These are phyloP conservation scores for Alcedo quadribrachys DNA, from an alignment of 2,797 vertebrate species.

Conservation along the genomic window DNA sequence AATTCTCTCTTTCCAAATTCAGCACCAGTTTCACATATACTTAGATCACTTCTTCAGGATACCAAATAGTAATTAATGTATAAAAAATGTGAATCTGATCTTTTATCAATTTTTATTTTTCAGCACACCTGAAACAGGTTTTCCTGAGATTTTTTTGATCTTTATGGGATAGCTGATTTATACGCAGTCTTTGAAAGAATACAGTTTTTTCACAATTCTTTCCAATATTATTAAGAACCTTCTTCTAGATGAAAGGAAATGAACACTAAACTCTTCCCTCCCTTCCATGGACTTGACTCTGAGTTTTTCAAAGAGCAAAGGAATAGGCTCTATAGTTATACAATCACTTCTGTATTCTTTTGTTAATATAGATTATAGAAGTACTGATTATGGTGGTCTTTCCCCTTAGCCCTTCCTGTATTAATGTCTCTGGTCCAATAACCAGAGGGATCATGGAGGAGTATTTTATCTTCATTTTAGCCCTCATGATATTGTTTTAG, in stretches of 20 bases:
- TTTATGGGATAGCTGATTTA: not conserved
- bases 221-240: constrained; percentile 9
- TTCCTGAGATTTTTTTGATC: not conserved
- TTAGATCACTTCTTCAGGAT: not conserved
- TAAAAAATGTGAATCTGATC: not conserved
- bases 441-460: constrained; percentile 49
- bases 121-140: not conserved
- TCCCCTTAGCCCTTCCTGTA: constrained; percentile 68
- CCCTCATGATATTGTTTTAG: constrained; percentile 65
- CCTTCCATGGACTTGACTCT: not conserved
- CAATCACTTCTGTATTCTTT: constrained; percentile 36
- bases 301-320: not conserved
- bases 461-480: constrained; percentile 74
- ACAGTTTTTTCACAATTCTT: not conserved
- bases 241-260: not conserved
- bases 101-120: not conserved
- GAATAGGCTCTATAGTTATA: not conserved
- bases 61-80: not conserved
- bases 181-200: not conserved
- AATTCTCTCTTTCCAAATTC: constrained; percentile 4
- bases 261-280: not conserved
- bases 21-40: not conserved
- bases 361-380: constrained; percentile 54
- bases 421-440: constrained; percentile 71
- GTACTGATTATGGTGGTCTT: constrained; percentile 60